A percentile compares a stretch with the other conserved stretches of the same genome.
Evolutionary conservation across 2,113 vertebrate genomes (phyloP).

Genomic region (Burhinus bistriatus): DNA sequence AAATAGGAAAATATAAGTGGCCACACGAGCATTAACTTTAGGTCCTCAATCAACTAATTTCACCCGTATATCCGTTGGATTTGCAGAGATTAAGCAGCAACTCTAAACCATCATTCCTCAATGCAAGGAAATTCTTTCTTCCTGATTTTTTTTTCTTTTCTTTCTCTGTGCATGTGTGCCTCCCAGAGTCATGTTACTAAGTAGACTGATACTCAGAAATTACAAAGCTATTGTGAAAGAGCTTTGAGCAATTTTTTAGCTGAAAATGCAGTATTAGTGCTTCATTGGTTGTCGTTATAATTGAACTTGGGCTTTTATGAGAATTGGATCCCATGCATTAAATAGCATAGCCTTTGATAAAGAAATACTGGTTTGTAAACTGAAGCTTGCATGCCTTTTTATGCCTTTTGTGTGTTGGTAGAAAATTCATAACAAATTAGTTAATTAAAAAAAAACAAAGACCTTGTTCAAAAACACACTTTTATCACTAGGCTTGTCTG

Average conservation of each 20-base stretch:
- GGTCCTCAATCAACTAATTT: neutral
- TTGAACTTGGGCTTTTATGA: constrained; percentile 12
- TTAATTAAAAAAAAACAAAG: neutral
- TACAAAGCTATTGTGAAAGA: constrained; percentile 6
- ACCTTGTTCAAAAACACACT: neutral
- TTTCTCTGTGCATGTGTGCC: neutral
- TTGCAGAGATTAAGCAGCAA: neutral
- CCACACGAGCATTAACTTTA: neutral
- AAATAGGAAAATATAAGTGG: neutral
- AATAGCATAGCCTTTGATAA: neutral
- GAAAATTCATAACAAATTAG: neutral
- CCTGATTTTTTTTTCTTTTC: neutral
- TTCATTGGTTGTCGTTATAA: neutral
- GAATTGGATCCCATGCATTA: neutral
- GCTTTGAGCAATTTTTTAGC: neutral
- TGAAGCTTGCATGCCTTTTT: neutral
- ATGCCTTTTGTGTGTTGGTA: neutral
- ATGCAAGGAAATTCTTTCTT: neutral
- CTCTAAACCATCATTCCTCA: neutral
- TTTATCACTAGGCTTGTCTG: neutral
- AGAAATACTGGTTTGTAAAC: neutral
- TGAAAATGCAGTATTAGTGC: constrained; percentile 13
- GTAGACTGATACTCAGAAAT: neutral
- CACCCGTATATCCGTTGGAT: neutral
- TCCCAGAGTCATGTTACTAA: neutral